Conservation (phyloP, 2,888 invertebrate genomes). For the Lasioglossum morio region DNA sequence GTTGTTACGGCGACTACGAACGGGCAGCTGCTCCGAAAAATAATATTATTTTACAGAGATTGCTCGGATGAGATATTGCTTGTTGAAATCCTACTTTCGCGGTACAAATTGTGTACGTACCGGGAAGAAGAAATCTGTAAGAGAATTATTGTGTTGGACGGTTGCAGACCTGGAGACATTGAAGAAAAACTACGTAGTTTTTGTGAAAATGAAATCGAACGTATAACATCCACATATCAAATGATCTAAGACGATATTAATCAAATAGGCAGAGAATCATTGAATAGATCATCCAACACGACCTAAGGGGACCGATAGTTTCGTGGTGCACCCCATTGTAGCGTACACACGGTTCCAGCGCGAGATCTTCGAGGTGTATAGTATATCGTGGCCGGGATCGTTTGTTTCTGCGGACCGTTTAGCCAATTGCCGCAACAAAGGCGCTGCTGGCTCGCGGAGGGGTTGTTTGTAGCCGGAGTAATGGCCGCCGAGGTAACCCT, state of each 20-base stretch:
- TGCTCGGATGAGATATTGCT: not conserved
- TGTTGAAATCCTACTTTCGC: not conserved
- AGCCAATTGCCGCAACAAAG: constrained; percentile 83
- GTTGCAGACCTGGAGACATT: not conserved
- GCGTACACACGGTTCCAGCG: not conserved
- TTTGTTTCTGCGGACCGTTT: constrained; percentile 81
- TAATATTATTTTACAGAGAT: not conserved
- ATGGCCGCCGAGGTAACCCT: constrained; percentile 78
- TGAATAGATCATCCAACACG: not conserved
- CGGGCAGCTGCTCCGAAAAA: not conserved
- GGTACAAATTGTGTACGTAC: not conserved
- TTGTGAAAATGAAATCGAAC: not conserved
- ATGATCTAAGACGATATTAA: not conserved
- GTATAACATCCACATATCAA: too few species aligned
- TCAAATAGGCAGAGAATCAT: not conserved
- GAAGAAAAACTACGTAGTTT: not conserved
- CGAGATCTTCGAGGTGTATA: constrained; percentile 52
- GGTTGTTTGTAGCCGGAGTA: constrained; percentile 82
- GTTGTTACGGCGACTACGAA: not conserved
- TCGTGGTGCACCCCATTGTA: not conserved
- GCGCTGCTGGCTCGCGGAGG: constrained; percentile 79
- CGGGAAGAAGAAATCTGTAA: not conserved
- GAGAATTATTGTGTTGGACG: not conserved
- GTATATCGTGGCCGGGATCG: constrained; percentile 76
- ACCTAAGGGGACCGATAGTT: not conserved